phyloP scores from a whole-genome alignment of 2,888 invertebrate species.

The Hirtodrosophila duncani region DNA sequence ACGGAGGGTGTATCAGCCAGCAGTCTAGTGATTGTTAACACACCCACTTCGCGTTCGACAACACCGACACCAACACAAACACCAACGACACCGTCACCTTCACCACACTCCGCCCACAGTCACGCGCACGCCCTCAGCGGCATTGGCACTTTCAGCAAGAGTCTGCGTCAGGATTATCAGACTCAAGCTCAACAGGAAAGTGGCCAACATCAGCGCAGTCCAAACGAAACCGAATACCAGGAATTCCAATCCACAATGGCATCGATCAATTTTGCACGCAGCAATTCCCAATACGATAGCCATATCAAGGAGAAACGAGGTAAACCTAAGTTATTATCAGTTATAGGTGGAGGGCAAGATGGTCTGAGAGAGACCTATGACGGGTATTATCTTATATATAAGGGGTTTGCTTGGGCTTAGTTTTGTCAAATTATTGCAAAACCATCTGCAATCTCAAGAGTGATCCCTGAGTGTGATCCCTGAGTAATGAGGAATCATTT shows the following conservation, averaged over 20 bases:
- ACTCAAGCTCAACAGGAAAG: constrained; percentile 61
- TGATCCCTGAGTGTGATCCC: too few species aligned
- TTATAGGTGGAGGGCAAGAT: too few species aligned
- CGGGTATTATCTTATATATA: background rate
- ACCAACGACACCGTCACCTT: constrained; percentile 25
- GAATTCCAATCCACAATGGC: constrained; percentile 83
- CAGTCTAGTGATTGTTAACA: constrained; percentile 71
- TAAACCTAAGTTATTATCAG: constrained; percentile 75
- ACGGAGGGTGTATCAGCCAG: constrained; percentile 73
- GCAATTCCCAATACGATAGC: constrained; percentile 90
- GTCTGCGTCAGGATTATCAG: constrained; percentile 69
- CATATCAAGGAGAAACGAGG: constrained; percentile 92
- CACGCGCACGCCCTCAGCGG: constrained; percentile 45
- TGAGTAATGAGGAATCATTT: too few species aligned
- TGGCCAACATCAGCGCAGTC: constrained; percentile 46
- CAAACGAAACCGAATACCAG: constrained; percentile 72
- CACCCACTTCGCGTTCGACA: constrained; percentile 50
- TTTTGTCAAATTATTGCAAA: too few species aligned
- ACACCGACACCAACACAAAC: constrained; percentile 40
- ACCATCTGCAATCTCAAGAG: too few species aligned
- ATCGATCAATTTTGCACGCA: constrained; percentile 86
- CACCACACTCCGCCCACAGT: constrained; percentile 23
- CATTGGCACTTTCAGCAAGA: constrained; percentile 71
- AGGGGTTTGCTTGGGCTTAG: too few species aligned
- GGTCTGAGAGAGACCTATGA: background rate